A percentile compares a stretch with the other conserved stretches of the same genome.
phyloP scores from a whole-genome alignment of 2,797 vertebrate genomes.

The Erithacus rubecula region DNA sequence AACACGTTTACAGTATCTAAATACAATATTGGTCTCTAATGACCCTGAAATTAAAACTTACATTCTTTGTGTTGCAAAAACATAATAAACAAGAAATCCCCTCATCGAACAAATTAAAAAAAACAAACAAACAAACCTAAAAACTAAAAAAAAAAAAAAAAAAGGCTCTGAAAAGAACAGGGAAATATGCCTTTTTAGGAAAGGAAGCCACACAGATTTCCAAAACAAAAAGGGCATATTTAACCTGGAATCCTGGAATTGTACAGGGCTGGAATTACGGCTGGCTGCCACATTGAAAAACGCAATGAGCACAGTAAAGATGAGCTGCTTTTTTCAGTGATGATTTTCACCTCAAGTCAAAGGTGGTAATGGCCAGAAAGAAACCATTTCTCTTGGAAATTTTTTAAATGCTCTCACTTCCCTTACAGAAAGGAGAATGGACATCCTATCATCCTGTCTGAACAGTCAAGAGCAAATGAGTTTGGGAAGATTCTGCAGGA shows the following conservation, averaged over 20 bases:
- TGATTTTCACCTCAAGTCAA: not conserved
- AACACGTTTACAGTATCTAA: not conserved
- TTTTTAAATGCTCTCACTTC: not conserved
- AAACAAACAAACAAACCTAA: too few relatives aligned
- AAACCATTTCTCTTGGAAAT: not conserved
- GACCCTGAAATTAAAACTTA: not conserved
- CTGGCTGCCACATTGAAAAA: not conserved
- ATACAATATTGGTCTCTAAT: not conserved
- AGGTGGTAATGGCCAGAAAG: not conserved
- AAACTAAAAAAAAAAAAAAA: too few relatives aligned
- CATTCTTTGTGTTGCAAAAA: not conserved
- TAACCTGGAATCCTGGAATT: not conserved
- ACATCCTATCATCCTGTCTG: not conserved
- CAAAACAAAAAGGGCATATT: not conserved
- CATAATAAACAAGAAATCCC: not conserved
- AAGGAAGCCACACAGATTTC: not conserved
- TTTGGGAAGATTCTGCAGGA: not conserved
- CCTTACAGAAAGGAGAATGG: not conserved
- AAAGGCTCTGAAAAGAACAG: not conserved
- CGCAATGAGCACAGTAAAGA: not conserved
- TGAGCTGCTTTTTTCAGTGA: not conserved
- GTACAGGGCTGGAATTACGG: not conserved
- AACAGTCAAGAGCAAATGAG: not conserved
- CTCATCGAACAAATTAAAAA: not conserved
- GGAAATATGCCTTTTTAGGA: not conserved